phyloP scores from a whole-genome alignment of 2,797 vertebrate species.

The Sebastolobus altivelis region DNA sequence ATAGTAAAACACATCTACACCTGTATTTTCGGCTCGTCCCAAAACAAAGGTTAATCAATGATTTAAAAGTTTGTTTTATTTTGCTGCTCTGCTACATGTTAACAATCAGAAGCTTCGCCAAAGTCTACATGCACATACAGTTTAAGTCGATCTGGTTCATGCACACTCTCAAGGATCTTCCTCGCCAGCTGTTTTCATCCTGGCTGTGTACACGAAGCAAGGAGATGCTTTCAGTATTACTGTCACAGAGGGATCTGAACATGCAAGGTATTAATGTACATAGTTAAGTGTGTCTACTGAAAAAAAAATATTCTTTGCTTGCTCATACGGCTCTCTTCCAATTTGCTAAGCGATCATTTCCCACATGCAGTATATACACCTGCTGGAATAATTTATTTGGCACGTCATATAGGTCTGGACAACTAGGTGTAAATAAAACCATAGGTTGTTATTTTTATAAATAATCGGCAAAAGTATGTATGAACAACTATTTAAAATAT shows the following conservation, averaged over 20 bases:
- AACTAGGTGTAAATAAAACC: neutral
- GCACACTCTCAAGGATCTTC: conserved; percentile 15
- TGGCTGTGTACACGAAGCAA: neutral
- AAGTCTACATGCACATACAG: conserved; percentile 50
- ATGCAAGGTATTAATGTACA: conserved; percentile 57
- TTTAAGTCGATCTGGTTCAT: neutral
- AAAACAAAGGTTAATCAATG: neutral
- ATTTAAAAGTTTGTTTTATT: neutral
- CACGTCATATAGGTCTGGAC: conserved; percentile 1
- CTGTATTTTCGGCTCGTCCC: conserved; percentile 8
- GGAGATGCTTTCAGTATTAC: conserved; percentile 55
- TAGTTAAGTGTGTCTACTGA: conserved; percentile 57
- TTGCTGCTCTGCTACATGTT: conserved; percentile 28
- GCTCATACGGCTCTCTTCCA: conserved; percentile 18
- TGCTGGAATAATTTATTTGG: conserved; percentile 33
- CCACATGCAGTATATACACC: conserved; percentile 7
- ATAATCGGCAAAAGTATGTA: neutral
- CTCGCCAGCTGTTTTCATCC: neutral
- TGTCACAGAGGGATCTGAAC: conserved; percentile 36
- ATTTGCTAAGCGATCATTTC: conserved; percentile 27
- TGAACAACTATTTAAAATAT: neutral
- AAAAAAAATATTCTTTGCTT: conserved; percentile 27
- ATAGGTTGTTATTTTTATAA: conserved; percentile 11
- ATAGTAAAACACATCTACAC: conserved; percentile 5
- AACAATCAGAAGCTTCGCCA: conserved; percentile 57